These are phyloP conservation scores for Anneissia japonica DNA, from an alignment of 35 echinoderm and acorn worm species.

Conservation along the genomic window DNA sequence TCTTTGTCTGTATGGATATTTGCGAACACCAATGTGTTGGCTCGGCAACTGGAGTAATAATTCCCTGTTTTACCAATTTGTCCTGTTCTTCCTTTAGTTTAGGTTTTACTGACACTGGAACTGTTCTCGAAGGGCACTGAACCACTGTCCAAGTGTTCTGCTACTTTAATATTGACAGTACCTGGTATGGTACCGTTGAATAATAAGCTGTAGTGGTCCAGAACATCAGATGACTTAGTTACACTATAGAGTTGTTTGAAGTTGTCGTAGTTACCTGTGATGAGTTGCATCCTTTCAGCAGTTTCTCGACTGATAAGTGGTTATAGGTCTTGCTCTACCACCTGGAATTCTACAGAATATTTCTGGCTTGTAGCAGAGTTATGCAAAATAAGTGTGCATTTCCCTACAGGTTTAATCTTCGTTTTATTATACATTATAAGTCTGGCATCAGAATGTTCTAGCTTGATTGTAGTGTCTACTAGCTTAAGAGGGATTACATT, in stretches of 20 bases:
- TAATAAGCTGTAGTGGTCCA: too few relatives aligned
- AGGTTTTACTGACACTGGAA: not conserved
- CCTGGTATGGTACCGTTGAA: not conserved
- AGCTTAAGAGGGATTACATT: slow-evolving; percentile 8
- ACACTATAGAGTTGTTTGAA: slow-evolving; percentile 3
- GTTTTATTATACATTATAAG: slow-evolving; percentile 6
- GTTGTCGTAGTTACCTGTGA: slow-evolving; percentile 7
- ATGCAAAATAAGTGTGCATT: not conserved
- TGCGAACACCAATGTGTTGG: slow-evolving; percentile 30
- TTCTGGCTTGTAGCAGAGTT: slow-evolving; percentile 5
- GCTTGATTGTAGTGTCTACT: not conserved
- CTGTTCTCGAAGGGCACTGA: too few relatives aligned
- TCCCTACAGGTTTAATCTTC: not conserved
- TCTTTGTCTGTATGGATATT: slow-evolving; percentile 5
- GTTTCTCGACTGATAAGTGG: not conserved
- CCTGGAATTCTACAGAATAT: not conserved
- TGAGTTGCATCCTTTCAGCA: slow-evolving; percentile 4
- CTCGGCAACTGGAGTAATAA: slow-evolving; percentile 26
- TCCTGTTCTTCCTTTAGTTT: slow-evolving; percentile 32
- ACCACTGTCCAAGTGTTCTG: too few relatives aligned
- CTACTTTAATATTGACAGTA: too few relatives aligned
- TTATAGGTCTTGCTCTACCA: not conserved
- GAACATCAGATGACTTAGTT: not conserved
- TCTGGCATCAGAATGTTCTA: too few relatives aligned
- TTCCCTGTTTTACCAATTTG: not conserved